phyloP scores from a whole-genome alignment of 2,888 invertebrate genomes.

The Calephelis perditalis region DNA sequence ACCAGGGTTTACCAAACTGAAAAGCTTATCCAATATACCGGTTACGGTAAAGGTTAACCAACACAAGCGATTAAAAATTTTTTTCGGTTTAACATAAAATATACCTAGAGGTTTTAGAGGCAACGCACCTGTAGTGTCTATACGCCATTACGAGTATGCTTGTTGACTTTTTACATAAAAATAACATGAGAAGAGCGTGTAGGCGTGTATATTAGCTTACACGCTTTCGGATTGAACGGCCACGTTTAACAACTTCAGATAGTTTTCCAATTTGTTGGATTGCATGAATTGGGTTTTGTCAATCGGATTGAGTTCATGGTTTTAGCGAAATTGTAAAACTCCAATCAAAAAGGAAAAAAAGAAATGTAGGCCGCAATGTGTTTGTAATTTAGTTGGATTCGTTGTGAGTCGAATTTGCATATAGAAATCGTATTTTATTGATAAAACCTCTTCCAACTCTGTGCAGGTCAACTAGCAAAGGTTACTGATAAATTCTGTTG shows the following conservation, averaged over 20 bases:
- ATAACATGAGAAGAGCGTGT: constrained; percentile 47
- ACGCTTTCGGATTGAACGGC: constrained; percentile 17
- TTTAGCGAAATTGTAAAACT: constrained; percentile 17
- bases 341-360: constrained; percentile 2
- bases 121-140: too few relatives aligned
- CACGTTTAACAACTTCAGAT: constrained; percentile 18
- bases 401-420: constrained; percentile 2
- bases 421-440: constrained; percentile 8
- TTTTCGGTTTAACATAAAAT: too few relatives aligned
- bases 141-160: too few relatives aligned
- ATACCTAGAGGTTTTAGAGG: too few relatives aligned
- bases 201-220: constrained; percentile 20
- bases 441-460: background rate
- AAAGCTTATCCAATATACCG: too few relatives aligned
- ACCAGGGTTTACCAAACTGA: too few relatives aligned
- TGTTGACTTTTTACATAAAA: too few relatives aligned
- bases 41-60: too few relatives aligned
- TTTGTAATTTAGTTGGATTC: constrained; percentile 10
- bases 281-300: constrained; percentile 18
- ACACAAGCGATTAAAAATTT: too few relatives aligned
- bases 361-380: background rate
- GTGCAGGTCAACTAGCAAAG: background rate
- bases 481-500: too few relatives aligned
- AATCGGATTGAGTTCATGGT: constrained; percentile 14
- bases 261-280: constrained; percentile 19